These are phyloP conservation scores for Medauroidea extradentata DNA, from an alignment of 1,140 invertebrate genomes.

Conservation along the genomic window DNA sequence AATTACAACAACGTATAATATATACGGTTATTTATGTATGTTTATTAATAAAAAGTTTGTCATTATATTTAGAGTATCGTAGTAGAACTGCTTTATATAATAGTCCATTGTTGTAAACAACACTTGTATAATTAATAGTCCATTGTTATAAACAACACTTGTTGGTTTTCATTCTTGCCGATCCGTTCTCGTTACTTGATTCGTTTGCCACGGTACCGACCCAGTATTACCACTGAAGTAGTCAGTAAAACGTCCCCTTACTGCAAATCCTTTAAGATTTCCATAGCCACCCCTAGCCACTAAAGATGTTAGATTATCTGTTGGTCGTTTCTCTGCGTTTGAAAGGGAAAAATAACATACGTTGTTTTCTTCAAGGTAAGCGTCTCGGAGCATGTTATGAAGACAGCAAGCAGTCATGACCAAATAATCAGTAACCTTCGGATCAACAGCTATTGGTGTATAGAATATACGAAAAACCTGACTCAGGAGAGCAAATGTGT, in stretches of 20 bases:
- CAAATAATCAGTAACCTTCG: slow-evolving; percentile 2
- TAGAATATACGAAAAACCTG: slow-evolving; percentile 23
- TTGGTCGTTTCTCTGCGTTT: not conserved
- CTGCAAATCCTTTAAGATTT: not conserved
- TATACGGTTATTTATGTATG: not conserved
- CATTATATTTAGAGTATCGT: not conserved
- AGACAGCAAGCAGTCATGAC: slow-evolving; percentile 7
- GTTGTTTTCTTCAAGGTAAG: slow-evolving; percentile 10
- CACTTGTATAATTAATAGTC: not conserved
- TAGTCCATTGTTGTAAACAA: not conserved
- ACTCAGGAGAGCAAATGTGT: slow-evolving; percentile 23
- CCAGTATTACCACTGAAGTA: slow-evolving; percentile 6
- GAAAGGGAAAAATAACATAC: slow-evolving; percentile 1
- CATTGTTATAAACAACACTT: not conserved
- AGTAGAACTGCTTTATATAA: not conserved
- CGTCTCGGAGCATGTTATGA: slow-evolving; percentile 19
- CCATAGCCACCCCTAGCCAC: slow-evolving; percentile 15
- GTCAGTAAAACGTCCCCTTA: slow-evolving; percentile 10
- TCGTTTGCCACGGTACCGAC: slow-evolving; percentile 10
- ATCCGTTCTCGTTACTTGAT: slow-evolving; percentile 5
- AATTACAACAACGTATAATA: too few species aligned
- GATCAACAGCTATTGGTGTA: slow-evolving; percentile 17
- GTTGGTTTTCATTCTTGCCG: slow-evolving; percentile 1
- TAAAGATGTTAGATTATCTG: slow-evolving; percentile 16
- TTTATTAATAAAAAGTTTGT: not conserved